A percentile compares a stretch with the other conserved stretches of the same genome.
These are phyloP conservation scores for Epinephelus coioides DNA, from an alignment of 2,797 vertebrate genomes.

Conservation along the genomic window DNA sequence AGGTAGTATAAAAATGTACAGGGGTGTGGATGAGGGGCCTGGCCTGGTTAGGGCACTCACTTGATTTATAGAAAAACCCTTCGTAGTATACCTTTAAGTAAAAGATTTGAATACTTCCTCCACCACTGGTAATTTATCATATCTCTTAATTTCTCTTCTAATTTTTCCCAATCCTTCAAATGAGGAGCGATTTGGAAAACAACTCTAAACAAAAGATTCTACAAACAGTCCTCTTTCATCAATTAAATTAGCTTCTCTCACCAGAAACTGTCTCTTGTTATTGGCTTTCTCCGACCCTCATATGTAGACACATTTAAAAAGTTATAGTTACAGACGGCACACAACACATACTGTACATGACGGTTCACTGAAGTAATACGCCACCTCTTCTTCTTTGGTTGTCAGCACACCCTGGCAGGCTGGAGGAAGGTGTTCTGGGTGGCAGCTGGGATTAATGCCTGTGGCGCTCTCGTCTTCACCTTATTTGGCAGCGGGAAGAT, in stretches of 20 bases:
- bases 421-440: slow-evolving; percentile 89
- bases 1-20: no score
- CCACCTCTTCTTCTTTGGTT: not conserved
- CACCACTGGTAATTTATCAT: no score
- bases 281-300: not conserved
- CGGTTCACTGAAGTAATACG: not conserved
- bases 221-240: no score
- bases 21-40: no score
- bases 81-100: no score
- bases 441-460: slow-evolving; percentile 76
- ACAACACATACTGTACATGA: not conserved
- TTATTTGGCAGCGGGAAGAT: slow-evolving; percentile 84
- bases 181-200: no score
- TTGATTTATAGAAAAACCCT: no score
- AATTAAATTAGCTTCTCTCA: not conserved
- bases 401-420: slow-evolving; percentile 83
- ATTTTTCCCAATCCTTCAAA: no score
- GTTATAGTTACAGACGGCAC: not conserved
- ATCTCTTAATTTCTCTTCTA: no score
- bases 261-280: not conserved
- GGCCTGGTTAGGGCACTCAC: no score
- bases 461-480: slow-evolving; percentile 80
- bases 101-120: no score
- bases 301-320: not conserved
- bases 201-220: no score